Percentiles rank a stretch among this genome's conserved stretches.
These are phyloP conservation scores for Phymorhynchus buccinoides DNA, from an alignment of 1,140 invertebrate genomes.

Conservation along the genomic window DNA sequence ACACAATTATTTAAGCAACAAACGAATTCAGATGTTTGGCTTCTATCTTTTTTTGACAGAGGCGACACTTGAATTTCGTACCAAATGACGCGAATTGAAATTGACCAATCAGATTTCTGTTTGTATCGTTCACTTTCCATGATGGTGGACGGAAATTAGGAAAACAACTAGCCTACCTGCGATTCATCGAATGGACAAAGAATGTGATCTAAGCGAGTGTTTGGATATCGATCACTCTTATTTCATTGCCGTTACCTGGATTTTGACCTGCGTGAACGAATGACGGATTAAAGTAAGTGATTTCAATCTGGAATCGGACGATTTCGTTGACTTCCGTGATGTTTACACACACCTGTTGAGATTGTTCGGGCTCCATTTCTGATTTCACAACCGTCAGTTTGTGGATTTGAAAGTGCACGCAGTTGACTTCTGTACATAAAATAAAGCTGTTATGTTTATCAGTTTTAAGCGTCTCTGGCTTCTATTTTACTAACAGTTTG, in stretches of 20 bases:
- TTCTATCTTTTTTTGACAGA: too few species aligned
- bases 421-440: too few species aligned
- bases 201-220: neutral
- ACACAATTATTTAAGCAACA: too few species aligned
- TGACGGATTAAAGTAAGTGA: neutral
- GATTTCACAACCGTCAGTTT: too few species aligned
- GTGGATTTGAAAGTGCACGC: too few species aligned
- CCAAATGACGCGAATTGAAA: slow-evolving; percentile 11
- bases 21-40: too few species aligned
- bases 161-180: slow-evolving; percentile 31
- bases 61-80: slow-evolving; percentile 32
- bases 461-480: too few species aligned
- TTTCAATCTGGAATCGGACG: neutral
- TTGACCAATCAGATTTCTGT: slow-evolving; percentile 15
- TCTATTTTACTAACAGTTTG: too few species aligned
- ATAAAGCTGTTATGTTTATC: too few species aligned
- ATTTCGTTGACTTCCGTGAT: neutral
- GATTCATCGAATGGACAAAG: neutral
- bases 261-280: neutral
- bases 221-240: neutral
- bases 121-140: slow-evolving; percentile 29
- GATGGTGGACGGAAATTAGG: slow-evolving; percentile 30
- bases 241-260: neutral
- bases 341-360: neutral
- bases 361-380: neutral